phyloP scores from a whole-genome alignment of 2,888 invertebrate genomes.

The Epinotia nisella region DNA sequence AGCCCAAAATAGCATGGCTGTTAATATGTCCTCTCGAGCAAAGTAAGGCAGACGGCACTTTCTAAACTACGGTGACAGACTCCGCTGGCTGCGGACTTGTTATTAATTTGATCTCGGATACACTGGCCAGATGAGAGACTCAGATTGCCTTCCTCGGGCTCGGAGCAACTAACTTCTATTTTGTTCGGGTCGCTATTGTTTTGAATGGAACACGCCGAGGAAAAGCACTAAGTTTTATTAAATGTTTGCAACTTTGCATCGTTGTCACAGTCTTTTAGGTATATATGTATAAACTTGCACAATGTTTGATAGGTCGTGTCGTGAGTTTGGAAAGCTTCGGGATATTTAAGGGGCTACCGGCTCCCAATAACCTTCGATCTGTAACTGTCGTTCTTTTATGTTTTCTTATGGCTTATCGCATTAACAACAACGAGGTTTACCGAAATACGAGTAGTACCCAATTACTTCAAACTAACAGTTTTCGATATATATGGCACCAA shows the following conservation, averaged over 20 bases:
- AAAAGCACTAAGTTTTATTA: background rate
- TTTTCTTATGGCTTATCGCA: too few species aligned
- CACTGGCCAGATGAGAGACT: conserved; percentile 35
- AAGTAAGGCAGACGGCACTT: conserved; percentile 38
- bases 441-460: too few species aligned
- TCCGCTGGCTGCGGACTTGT: conserved; percentile 29
- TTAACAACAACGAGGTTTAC: too few species aligned
- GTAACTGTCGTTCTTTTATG: too few species aligned
- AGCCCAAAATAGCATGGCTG: background rate
- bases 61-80: conserved; percentile 43
- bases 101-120: conserved; percentile 43
- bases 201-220: background rate
- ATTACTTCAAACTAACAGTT: too few species aligned
- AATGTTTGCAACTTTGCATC: background rate
- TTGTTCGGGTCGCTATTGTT: background rate
- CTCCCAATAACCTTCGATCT: too few species aligned
- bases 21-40: conserved; percentile 1
- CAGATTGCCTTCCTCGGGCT: conserved; percentile 29
- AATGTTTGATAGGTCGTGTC: background rate
- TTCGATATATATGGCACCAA: too few species aligned
- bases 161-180: background rate
- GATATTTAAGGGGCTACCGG: too few species aligned
- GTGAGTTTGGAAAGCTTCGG: background rate
- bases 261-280: background rate
- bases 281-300: background rate